Evolutionary conservation across 1,140 invertebrate genomes (phyloP).

Genomic region (Musca domestica): DNA sequence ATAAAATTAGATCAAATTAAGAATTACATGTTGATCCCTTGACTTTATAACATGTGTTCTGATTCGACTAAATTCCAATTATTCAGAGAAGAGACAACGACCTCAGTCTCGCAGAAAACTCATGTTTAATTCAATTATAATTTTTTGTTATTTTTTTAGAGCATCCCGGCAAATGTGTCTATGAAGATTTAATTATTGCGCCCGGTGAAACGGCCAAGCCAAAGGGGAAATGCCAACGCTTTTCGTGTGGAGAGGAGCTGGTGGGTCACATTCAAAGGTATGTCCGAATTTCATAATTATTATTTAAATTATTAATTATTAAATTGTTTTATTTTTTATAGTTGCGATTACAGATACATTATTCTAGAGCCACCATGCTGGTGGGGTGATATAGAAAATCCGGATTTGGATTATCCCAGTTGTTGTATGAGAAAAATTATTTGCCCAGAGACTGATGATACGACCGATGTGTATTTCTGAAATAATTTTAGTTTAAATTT

Average conservation of each 20-base stretch:
- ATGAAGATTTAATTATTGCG: neutral
- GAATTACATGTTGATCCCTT: no score
- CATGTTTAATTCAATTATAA: no score
- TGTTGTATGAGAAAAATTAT: neutral
- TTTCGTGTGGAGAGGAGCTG: neutral
- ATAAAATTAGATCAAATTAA: no score
- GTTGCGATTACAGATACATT: neutral
- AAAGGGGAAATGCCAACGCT: neutral
- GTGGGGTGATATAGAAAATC: neutral
- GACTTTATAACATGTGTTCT: no score
- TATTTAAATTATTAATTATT: neutral
- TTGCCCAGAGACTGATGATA: neutral
- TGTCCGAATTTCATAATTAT: neutral
- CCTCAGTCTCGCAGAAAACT: no score
- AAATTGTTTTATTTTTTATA: neutral
- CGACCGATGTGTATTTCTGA: no score
- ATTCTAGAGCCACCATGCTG: neutral
- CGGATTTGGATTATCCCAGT: neutral
- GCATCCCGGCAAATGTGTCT: conserved; percentile 1
- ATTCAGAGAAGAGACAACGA: no score
- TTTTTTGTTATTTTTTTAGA: no score
- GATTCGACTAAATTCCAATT: no score
- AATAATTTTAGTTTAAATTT: no score
- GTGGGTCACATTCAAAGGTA: neutral
- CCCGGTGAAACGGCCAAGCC: neutral